Base-by-base conservation (phyloP, 2,888 invertebrate genomes). In the Hermodice carunculata region DNA sequence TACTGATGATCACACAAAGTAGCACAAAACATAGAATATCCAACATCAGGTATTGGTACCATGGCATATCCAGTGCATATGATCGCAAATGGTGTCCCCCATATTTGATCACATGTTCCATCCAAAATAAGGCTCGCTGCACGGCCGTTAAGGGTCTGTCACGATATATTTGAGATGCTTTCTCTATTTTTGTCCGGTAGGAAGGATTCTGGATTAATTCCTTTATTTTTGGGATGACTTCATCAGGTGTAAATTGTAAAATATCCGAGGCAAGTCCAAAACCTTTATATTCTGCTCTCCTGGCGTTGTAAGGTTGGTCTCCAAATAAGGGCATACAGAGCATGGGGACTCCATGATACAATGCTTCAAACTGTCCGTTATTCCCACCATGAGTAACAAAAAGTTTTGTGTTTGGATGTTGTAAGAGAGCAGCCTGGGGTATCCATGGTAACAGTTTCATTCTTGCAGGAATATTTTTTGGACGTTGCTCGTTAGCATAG, bases 301-400 rank as follows among this genome's bases (percentile, higher is more conserved):
- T 17, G 1, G 76, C 74, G 44, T 76, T 76, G 58, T 68, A 66
- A 0, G 19, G 49, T 43, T 76, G 75, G 32, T 79, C 79, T 1
- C 44, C 69, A 52, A 67, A 68, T 63, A 1, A 75, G 19, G 3
- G 79, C 75, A 77, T 37, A 1, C 69, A 66, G 1, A 79, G 44
- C 66, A 78, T 73, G 1, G 79, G 79, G 5, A 78, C 74, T 2
- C 66, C 78, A 57, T 77, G 72, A 49, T 71, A 76, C n/a, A 79
- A 37, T 4, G 71, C 75, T 56, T 79, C 78, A 63, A 67, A 74
- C 28, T 71, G 70, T 5, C 78, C 73, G 48, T 74, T 76, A 28
- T 56, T 67, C 2, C 79, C 79, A 37, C 76, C 76, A 54, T 79
- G 79, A 8, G 76, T 72, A 8, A 79, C 66, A 52, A 79, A 76